These are phyloP conservation scores for Panonychus citri DNA, from an alignment of 1,140 invertebrate genomes.

Conservation along the genomic window DNA sequence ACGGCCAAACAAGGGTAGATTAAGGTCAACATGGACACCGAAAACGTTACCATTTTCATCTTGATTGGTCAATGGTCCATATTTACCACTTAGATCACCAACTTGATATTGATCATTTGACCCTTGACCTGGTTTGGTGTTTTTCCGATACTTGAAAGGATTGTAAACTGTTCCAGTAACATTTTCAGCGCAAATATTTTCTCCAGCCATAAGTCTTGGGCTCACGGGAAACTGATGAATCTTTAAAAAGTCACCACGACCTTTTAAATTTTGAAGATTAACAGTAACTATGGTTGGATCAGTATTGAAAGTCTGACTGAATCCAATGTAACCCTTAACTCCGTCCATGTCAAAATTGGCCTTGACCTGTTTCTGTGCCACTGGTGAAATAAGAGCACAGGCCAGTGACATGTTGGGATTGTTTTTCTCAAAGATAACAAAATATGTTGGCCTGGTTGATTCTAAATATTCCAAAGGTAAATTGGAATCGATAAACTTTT, in stretches of 20 bases:
- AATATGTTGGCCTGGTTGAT: slow-evolving; percentile 43
- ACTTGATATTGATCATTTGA: slow-evolving; percentile 68
- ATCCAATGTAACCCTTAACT: slow-evolving; percentile 39
- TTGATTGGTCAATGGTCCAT: slow-evolving; percentile 22
- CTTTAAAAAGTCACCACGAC: slow-evolving; percentile 25
- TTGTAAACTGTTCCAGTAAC: slow-evolving; percentile 26
- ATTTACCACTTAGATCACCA: slow-evolving; percentile 72
- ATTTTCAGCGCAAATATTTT: slow-evolving; percentile 16
- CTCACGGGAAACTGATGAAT: slow-evolving; percentile 29
- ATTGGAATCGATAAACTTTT: slow-evolving; percentile 16
- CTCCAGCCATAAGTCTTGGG: slow-evolving; percentile 13
- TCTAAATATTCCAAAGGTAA: slow-evolving; percentile 24
- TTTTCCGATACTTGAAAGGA: slow-evolving; percentile 24
- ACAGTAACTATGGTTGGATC: slow-evolving; percentile 57
- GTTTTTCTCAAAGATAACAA: slow-evolving; percentile 56
- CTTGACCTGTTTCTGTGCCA: slow-evolving; percentile 25
- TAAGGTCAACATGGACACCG: slow-evolving; percentile 42
- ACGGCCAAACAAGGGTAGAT: slow-evolving; percentile 54
- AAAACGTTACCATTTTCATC: slow-evolving; percentile 9
- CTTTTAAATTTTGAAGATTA: slow-evolving; percentile 34
- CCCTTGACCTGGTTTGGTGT: slow-evolving; percentile 14
- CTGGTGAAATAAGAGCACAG: slow-evolving; percentile 47
- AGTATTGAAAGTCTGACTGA: slow-evolving; percentile 57
- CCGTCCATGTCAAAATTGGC: slow-evolving; percentile 50
- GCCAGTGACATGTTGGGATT: slow-evolving; percentile 51